Evolutionary conservation across 2,113 vertebrate genomes (phyloP).

Genomic region (Sminthopsis crassicaudata): DNA sequence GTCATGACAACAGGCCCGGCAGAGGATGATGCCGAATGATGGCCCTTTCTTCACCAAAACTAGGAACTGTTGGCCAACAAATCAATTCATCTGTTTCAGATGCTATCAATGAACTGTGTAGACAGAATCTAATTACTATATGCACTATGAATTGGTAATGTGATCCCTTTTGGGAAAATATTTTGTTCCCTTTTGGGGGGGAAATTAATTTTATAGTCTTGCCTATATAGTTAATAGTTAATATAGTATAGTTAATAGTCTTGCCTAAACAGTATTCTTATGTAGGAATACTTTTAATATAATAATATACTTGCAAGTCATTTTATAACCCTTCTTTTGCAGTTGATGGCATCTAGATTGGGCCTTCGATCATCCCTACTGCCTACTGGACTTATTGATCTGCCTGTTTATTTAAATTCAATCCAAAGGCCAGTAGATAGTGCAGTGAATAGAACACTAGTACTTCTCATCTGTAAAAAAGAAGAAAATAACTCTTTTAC

Average conservation of each 20-base stretch:
- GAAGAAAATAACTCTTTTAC: neutral
- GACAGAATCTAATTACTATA: conserved; percentile 16
- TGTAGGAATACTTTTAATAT: neutral
- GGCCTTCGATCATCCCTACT: neutral
- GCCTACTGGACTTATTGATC: neutral
- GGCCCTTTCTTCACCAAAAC: neutral
- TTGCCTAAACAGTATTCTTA: neutral
- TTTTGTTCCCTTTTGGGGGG: neutral
- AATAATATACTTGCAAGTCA: neutral
- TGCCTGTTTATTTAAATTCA: neutral
- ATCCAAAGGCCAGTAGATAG: neutral
- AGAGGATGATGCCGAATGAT: fast-evolving
- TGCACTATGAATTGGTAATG: conserved; percentile 11
- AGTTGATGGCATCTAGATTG: neutral
- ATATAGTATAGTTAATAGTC: neutral
- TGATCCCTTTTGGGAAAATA: neutral
- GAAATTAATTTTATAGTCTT: neutral
- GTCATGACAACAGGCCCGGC: neutral
- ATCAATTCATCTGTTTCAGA: neutral
- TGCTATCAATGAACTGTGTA: neutral
- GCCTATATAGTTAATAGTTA: too few species aligned
- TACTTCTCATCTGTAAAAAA: neutral
- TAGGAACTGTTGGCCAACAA: neutral
- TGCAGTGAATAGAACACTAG: neutral
- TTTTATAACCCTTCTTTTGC: neutral